Evolutionary conservation across 2,797 vertebrate genomes (phyloP).

Genomic region (Myotis pilosus): DNA sequence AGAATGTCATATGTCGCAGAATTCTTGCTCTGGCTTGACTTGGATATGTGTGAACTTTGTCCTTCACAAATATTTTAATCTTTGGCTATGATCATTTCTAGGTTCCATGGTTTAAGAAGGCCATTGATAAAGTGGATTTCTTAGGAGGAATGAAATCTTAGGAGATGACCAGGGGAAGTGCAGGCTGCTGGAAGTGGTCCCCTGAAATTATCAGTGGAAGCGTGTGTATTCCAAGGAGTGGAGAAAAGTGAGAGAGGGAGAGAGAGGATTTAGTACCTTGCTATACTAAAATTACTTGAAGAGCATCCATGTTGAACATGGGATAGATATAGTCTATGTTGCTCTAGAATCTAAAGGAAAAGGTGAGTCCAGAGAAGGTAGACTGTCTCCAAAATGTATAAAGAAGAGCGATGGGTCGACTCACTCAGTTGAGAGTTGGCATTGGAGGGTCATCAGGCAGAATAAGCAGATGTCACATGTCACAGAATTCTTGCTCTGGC

Average conservation of each 20-base stretch:
- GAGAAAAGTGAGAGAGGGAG: not conserved
- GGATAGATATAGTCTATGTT: not conserved
- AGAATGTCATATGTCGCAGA: no score
- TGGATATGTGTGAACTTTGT: no score
- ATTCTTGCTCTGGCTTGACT: no score
- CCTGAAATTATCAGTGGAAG: not conserved
- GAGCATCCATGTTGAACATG: not conserved
- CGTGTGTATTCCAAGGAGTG: not conserved
- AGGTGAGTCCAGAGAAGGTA: not conserved
- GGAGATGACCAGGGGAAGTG: not conserved
- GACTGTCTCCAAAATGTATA: not conserved
- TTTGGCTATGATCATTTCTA: not conserved
- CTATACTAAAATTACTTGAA: not conserved
- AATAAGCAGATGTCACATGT: accelerated
- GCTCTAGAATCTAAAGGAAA: not conserved
- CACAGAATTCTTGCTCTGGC: not conserved
- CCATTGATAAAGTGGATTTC: not conserved
- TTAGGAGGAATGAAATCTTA: not conserved
- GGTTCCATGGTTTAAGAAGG: not conserved
- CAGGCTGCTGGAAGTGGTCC: not conserved
- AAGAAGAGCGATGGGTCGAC: not conserved
- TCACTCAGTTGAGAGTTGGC: not conserved
- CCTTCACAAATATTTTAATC: not conserved
- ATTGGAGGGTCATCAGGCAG: not conserved
- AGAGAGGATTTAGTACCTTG: not conserved